phyloP scores from a whole-genome alignment of 30 jellyfish, hydroid and myxozoan species.

The Hydra vulgaris region DNA sequence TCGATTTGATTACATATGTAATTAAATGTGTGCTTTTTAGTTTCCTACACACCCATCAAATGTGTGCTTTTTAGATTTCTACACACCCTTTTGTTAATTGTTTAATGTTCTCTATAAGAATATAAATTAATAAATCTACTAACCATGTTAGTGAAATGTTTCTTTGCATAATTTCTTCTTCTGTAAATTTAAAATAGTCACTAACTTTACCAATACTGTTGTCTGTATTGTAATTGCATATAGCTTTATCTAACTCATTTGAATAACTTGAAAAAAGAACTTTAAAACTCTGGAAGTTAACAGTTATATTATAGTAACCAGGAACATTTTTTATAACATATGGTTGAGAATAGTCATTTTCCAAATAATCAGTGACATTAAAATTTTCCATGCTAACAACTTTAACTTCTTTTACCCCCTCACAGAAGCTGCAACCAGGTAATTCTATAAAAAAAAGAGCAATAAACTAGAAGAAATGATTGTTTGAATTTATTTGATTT shows the following conservation, averaged over 20 bases:
- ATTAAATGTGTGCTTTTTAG: too few species aligned
- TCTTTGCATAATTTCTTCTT: constrained; percentile 17
- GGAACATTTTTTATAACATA: constrained; percentile 22
- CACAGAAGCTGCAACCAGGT: constrained; percentile 24
- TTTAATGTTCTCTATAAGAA: too few species aligned
- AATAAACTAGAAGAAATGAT: too few species aligned
- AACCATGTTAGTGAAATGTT: constrained; percentile 25
- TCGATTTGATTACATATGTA: too few species aligned
- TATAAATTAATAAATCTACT: neutral
- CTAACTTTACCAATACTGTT: constrained; percentile 2
- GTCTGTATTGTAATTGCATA: neutral
- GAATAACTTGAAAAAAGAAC: neutral
- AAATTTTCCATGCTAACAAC: neutral
- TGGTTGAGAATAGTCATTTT: constrained; percentile 8
- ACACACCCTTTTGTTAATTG: too few species aligned
- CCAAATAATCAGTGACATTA: neutral
- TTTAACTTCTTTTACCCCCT: constrained; percentile 7
- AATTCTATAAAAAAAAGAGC: constrained; percentile 1
- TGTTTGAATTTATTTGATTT: too few species aligned
- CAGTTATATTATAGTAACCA: constrained; percentile 2
- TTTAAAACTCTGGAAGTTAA: constrained; percentile 1
- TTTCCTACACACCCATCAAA: too few species aligned
- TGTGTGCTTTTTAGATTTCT: too few species aligned
- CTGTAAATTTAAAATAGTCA: constrained; percentile 12
- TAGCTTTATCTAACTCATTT: constrained; percentile 23